Evolutionary conservation across 37 sponge, comb jelly and placozoan genomes (phyloP).

Genomic region (Amphimedon queenslandica): DNA sequence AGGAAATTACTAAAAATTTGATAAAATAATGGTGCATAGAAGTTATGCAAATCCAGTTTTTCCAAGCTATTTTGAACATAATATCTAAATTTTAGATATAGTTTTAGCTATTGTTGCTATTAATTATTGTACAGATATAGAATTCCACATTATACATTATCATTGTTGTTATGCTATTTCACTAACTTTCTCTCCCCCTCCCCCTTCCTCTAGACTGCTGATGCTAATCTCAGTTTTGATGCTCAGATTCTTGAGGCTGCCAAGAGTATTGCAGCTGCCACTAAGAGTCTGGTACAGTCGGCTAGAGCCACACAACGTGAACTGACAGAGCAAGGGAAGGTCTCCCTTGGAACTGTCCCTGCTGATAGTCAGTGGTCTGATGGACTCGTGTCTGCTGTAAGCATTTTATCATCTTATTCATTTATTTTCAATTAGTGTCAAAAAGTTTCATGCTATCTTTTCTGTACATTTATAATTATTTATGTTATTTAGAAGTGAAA

Average conservation of each 20-base stretch:
- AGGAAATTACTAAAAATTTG: no score
- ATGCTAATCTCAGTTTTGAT: conserved; percentile 87
- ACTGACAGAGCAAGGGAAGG: conserved; percentile 87
- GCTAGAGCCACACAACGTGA: conserved; percentile 95
- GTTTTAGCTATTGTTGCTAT: no score
- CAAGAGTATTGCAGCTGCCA: conserved; percentile 85
- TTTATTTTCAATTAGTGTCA: no score
- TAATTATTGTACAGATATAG: no score
- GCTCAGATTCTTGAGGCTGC: conserved; percentile 96
- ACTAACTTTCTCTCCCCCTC: no score
- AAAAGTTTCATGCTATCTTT: no score
- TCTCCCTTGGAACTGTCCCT: conserved; percentile 36
- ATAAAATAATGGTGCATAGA: no score
- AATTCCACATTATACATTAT: background rate
- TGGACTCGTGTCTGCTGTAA: conserved; percentile 94
- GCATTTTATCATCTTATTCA: conserved; percentile 25
- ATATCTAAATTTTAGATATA: no score
- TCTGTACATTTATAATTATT: no score
- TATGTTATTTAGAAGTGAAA: background rate
- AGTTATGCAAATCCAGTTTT: no score
- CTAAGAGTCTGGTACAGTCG: conserved; percentile 80
- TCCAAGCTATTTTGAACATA: no score
- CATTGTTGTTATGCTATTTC: background rate
- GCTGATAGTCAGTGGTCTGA: conserved; percentile 95
- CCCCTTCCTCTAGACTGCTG: conserved; percentile 54